These are phyloP conservation scores for Hypothenemus hampei DNA, from an alignment of 1,140 invertebrate genomes.

Conservation along the genomic window DNA sequence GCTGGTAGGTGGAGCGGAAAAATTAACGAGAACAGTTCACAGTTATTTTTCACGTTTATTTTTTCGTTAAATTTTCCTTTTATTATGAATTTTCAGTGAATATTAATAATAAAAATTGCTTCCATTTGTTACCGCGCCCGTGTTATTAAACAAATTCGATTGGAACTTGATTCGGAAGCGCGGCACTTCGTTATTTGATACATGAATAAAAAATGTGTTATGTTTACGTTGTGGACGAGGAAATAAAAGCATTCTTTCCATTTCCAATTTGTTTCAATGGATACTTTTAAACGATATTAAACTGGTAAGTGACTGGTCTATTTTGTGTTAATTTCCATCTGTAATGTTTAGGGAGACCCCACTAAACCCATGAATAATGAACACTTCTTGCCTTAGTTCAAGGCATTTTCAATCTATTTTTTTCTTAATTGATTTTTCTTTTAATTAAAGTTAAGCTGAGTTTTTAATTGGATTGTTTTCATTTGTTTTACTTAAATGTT, in stretches of 20 bases:
- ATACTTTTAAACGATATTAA: not conserved
- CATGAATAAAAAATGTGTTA: constrained; percentile 35
- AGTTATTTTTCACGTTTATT: constrained; percentile 30
- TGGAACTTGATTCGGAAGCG: not conserved
- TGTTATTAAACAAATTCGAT: no score
- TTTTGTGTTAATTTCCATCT: no score
- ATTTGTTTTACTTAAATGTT: no score
- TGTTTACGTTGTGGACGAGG: constrained; percentile 35
- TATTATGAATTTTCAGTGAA: constrained; percentile 6
- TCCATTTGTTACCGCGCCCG: no score
- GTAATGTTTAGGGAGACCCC: no score
- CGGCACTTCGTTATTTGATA: constrained; percentile 11
- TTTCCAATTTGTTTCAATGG: not conserved
- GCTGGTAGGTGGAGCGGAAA: constrained; percentile 31
- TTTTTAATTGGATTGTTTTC: no score
- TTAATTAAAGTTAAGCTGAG: no score
- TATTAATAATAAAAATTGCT: not conserved
- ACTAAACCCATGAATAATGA: no score
- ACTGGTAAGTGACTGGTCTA: not conserved
- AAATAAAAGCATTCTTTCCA: constrained; percentile 28
- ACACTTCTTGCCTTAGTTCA: no score
- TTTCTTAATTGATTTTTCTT: no score
- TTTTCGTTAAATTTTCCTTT: constrained; percentile 26
- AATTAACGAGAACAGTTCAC: constrained; percentile 10
- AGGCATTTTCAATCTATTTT: no score